A percentile compares a stretch with the other conserved stretches of the same genome.
Evolutionary conservation across 2,113 vertebrate genomes (phyloP).

Genomic region (Sapajus apella): DNA sequence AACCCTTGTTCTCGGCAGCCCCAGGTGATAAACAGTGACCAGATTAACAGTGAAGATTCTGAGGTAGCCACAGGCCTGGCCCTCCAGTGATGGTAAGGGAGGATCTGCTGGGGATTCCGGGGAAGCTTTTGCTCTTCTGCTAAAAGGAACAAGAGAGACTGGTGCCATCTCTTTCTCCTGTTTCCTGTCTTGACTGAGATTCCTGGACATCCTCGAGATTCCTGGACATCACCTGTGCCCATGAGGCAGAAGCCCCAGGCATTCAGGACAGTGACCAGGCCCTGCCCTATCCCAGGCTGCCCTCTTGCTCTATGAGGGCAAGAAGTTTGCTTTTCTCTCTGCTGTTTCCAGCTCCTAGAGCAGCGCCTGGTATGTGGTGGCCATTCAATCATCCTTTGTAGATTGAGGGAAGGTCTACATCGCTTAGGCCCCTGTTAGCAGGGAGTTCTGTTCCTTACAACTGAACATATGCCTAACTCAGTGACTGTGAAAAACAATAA

Average conservation of each 20-base stretch:
- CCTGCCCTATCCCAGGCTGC: neutral
- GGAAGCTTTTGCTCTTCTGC: neutral
- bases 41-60: neutral
- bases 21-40: neutral
- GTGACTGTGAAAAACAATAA: neutral
- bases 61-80: neutral
- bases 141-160: neutral
- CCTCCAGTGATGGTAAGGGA: neutral
- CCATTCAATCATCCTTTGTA: neutral
- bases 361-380: rapidly evolving
- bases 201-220: neutral
- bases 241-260: neutral
- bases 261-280: neutral
- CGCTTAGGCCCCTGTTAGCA: neutral
- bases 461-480: neutral
- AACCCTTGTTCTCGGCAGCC: neutral
- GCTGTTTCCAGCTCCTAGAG: neutral
- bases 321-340: neutral
- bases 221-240: neutral
- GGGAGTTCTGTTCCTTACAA: neutral
- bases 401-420: neutral
- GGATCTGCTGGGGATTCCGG: neutral
- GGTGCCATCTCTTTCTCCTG: neutral
- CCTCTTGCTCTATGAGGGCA: neutral
- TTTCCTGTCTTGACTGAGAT: neutral